Conservation (phyloP, 1,140 invertebrate species). For the Drosophila baimaii region DNA sequence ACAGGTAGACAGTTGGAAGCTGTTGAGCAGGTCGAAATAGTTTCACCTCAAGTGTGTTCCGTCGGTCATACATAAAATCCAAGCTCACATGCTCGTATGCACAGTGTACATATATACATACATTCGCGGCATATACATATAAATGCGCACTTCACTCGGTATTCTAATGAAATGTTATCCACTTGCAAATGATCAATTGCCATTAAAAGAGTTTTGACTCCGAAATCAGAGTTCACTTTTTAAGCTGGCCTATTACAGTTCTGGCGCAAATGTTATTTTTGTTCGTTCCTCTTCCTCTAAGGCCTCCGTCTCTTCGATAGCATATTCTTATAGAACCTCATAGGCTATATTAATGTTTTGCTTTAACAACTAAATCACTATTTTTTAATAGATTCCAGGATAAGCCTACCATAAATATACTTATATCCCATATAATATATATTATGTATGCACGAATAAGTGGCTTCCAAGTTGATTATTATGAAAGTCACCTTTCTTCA, state of each 20-base stretch:
- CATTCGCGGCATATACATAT: conserved; percentile 9
- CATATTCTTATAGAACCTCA: neutral
- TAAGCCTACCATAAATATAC: neutral
- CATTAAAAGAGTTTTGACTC: conserved; percentile 84
- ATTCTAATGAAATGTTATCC: conserved; percentile 84
- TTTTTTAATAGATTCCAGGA: neutral
- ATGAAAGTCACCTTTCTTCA: too few relatives aligned
- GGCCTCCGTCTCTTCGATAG: too few relatives aligned
- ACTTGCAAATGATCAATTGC: conserved; percentile 84
- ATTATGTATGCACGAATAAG: too few relatives aligned
- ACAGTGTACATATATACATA: conserved; percentile 16
- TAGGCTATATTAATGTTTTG: too few relatives aligned
- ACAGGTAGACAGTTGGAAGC: conserved; percentile 76
- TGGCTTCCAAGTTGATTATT: too few relatives aligned
- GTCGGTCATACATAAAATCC: conserved; percentile 55
- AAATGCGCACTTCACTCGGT: conserved; percentile 66
- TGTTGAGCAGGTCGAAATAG: conserved; percentile 83
- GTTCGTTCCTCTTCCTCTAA: neutral
- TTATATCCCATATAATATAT: neutral
- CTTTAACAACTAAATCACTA: neutral
- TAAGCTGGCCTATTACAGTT: conserved; percentile 44
- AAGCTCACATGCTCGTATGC: conserved; percentile 15
- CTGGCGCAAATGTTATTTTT: conserved; percentile 19
- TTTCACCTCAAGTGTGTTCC: conserved; percentile 80
- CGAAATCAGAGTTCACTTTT: conserved; percentile 62